Evolutionary conservation across 2,888 invertebrate genomes (phyloP).

Genomic region (Phragmatobia fuliginosa): DNA sequence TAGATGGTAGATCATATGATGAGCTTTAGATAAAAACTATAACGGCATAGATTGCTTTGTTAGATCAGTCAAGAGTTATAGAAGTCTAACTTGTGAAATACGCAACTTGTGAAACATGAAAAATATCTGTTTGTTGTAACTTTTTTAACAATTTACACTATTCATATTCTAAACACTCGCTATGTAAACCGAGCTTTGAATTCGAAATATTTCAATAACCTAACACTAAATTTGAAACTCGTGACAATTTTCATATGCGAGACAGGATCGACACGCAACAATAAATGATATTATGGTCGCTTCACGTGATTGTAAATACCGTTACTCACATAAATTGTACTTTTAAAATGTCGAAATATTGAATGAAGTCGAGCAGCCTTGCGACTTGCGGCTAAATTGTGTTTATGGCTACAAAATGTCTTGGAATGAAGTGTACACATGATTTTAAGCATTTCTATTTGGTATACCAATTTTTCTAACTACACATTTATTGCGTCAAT

Average conservation of each 20-base stretch:
- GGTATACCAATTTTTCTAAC: no score
- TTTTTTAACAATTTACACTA: neutral
- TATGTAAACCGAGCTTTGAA: neutral
- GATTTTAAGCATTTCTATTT: no score
- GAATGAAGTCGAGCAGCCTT: conserved; percentile 26
- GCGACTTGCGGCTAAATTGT: conserved; percentile 36
- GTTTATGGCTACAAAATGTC: no score
- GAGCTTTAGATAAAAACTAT: no score
- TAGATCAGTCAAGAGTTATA: no score
- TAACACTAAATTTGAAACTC: neutral
- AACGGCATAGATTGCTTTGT: no score
- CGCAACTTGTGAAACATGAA: no score
- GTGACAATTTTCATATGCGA: conserved; percentile 47
- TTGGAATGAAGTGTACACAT: no score
- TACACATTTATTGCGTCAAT: no score
- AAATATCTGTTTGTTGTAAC: no score
- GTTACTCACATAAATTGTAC: conserved; percentile 51
- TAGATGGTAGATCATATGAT: no score
- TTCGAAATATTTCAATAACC: neutral
- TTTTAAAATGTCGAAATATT: conserved; percentile 46
- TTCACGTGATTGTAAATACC: conserved; percentile 52
- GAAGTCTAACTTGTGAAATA: no score
- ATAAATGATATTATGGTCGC: conserved; percentile 45
- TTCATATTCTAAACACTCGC: neutral
- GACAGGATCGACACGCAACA: conserved; percentile 49